Evolutionary conservation across 2,888 invertebrate species (phyloP).

Genomic region (Cheilosia soror): DNA sequence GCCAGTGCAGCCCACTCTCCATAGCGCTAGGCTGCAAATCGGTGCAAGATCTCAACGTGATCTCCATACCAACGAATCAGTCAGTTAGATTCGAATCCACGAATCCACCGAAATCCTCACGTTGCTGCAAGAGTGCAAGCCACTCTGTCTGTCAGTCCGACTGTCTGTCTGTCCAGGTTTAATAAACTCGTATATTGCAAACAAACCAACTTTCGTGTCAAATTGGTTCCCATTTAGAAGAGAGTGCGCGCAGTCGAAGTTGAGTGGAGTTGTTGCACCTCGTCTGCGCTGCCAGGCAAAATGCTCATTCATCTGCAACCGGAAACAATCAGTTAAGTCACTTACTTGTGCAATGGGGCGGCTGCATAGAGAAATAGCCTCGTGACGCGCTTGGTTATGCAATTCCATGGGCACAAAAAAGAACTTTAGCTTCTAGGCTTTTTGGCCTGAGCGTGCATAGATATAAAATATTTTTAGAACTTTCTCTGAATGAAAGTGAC

Average conservation of each 20-base stretch:
- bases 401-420: slow-evolving; percentile 26
- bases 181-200: slow-evolving; percentile 58
- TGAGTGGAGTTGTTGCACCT: slow-evolving; percentile 64
- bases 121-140: slow-evolving; percentile 36
- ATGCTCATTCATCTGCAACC: slow-evolving; percentile 64
- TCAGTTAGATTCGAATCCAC: slow-evolving; percentile 55
- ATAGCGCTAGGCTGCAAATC: slow-evolving; percentile 54
- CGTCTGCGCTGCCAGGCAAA: slow-evolving; percentile 53
- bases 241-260: neutral
- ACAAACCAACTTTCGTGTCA: slow-evolving; percentile 62
- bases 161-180: slow-evolving; percentile 55
- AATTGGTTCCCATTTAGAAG: slow-evolving; percentile 67
- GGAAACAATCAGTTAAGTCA: slow-evolving; percentile 72
- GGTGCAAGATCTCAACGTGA: slow-evolving; percentile 72
- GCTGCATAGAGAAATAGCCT: slow-evolving; percentile 34
- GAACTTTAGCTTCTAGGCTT: slow-evolving; percentile 47
- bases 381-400: slow-evolving; percentile 36
- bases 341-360: slow-evolving; percentile 68
- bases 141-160: slow-evolving; percentile 42
- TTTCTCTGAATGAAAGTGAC: slow-evolving; percentile 72
- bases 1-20: slow-evolving; percentile 49
- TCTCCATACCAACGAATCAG: slow-evolving; percentile 67
- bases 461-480: slow-evolving; percentile 54
- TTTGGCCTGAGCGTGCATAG: neutral
- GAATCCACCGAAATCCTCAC: slow-evolving; percentile 47